Evolutionary conservation across 2,888 invertebrate genomes (phyloP), one percentile per base, ranked within the genome.

Genomic region (Lasioglossum zephyrum): DNA sequence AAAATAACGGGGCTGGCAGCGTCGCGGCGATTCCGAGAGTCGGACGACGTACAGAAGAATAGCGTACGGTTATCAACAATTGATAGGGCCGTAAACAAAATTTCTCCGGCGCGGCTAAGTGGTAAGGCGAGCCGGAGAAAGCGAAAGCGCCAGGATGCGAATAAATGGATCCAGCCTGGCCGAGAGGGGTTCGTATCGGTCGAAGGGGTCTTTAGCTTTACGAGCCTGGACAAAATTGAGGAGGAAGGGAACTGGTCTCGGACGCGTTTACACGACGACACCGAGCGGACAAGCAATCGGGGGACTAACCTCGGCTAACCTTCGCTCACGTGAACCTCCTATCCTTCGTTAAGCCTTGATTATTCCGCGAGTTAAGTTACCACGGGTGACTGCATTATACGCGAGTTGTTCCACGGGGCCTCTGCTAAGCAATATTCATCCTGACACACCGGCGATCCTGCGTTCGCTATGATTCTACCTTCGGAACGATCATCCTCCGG

Each of bases 251-350:
- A 36, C 39, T 77, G 66, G 77, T 39, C 44, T 39, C 66, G 44
- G 36, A 44, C 72, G 79, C 79, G 72, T 80, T 84, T 86, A 86
- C 86, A 87, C 77, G 85, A 44, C 85, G 82, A 83, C 88, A 53
- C 79, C 74, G 79, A 86, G 85, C 83, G 82, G 57, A 60, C 49
- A 75, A 73, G 83, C 90, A 86, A 89, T 90, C 88, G 86, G 81
- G 79, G 84, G 78, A 84, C 79, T 92, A 92, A 92, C 91, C 92
- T 88, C 84, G 88, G 86, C 77, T 90, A 87, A 89, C 84, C 88
- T 82, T 49, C 79, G 77, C 60, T 87, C 70, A 79, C 77, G 79
- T 77, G 81, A 86, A 80, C 81, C 77, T 78, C 63, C 36, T 80
- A 74, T 79, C 78, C 87, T 89, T 89, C 90, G 85, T 89, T 90